These are phyloP conservation scores for Diadema setosum DNA, from an alignment of 35 echinoderm and acorn worm species.

Conservation along the genomic window DNA sequence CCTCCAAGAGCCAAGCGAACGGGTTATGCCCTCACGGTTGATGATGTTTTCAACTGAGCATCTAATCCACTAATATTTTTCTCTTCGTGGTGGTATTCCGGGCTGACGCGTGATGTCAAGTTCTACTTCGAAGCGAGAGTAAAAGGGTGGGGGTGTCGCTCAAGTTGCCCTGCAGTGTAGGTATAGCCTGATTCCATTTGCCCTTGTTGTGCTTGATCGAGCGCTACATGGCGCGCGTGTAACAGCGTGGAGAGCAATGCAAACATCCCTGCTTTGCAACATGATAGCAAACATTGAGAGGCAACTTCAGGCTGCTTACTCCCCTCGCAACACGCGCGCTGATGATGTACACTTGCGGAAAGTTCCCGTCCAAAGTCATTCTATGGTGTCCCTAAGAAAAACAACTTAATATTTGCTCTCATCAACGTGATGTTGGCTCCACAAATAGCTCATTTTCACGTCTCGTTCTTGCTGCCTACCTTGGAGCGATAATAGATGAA, in stretches of 20 bases:
- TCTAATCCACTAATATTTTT: conserved; percentile 13
- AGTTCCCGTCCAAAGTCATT: not conserved
- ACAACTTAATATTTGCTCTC: conserved; percentile 9
- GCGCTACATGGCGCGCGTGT: not conserved
- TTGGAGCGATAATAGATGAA: conserved; percentile 18
- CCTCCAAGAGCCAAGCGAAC: not conserved
- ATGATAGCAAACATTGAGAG: not conserved
- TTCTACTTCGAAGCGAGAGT: too few species aligned
- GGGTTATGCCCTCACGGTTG: not conserved
- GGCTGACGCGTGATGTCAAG: not conserved
- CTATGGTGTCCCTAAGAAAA: not conserved
- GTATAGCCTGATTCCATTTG: not conserved
- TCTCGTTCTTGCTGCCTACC: conserved; percentile 10
- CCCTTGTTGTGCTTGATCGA: not conserved
- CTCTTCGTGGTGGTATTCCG: not conserved
- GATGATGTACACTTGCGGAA: not conserved
- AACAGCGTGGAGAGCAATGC: not conserved
- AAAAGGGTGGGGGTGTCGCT: not conserved
- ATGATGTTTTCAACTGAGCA: conserved; percentile 15
- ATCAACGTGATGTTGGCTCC: conserved; percentile 14
- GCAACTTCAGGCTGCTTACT: not conserved
- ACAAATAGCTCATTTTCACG: conserved; percentile 26
- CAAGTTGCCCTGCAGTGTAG: not conserved
- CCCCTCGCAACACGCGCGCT: not conserved
- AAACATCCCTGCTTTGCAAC: not conserved